These are phyloP conservation scores for Clepsis dumicolana DNA, from an alignment of 2,888 invertebrate species.

Conservation along the genomic window DNA sequence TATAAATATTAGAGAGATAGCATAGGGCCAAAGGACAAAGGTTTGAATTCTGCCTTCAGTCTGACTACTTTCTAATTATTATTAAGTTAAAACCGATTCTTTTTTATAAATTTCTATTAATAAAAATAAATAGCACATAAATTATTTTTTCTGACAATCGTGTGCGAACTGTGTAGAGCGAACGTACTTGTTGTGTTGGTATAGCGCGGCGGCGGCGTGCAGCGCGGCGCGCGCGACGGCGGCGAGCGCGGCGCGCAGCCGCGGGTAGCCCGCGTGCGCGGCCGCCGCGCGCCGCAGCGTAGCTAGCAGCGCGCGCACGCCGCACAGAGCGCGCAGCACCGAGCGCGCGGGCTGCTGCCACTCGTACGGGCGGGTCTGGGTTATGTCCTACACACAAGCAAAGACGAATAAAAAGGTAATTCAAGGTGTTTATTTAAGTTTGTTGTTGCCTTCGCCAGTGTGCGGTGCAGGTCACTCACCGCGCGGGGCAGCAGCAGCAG, in stretches of 20 bases:
- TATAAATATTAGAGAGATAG: too few species aligned
- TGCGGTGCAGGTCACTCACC: constrained; percentile 54
- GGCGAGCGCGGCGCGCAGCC: constrained; percentile 53
- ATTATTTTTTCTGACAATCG: too few species aligned
- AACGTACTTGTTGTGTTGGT: constrained; percentile 51
- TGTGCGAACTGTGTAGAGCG: too few species aligned
- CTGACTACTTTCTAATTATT: too few species aligned
- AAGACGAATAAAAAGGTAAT: not conserved
- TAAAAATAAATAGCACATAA: too few species aligned
- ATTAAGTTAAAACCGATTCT: too few species aligned
- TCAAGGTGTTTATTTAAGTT: not conserved
- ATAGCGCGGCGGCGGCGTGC: constrained; percentile 57
- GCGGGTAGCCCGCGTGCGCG: constrained; percentile 47
- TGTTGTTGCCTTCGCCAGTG: not conserved
- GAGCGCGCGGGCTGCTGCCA: constrained; percentile 66
- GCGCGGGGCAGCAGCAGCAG: constrained; percentile 62
- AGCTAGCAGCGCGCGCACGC: constrained; percentile 50
- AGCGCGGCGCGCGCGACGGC: constrained; percentile 52
- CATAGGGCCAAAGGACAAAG: too few species aligned
- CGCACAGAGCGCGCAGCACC: constrained; percentile 51
- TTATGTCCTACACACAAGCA: constrained; percentile 62
- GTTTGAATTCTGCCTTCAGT: too few species aligned
- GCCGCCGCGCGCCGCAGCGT: constrained; percentile 48
- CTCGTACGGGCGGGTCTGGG: constrained; percentile 53
- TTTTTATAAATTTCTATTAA: too few species aligned